Base-by-base conservation (phyloP, 2,888 invertebrate species). In the Pterostichus madidus region DNA sequence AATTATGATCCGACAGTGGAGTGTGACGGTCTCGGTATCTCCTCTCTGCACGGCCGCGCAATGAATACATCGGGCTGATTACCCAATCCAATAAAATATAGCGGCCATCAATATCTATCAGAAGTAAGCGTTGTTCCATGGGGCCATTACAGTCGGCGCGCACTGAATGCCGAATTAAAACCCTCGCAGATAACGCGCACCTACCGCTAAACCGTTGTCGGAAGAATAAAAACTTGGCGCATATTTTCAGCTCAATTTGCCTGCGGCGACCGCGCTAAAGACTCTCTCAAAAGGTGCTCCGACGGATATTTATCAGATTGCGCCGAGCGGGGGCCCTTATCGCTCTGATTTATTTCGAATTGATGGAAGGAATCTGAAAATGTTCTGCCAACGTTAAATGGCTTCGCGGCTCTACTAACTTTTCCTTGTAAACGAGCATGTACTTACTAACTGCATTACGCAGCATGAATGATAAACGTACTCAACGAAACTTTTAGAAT, bases 211-310 rank as follows among this genome's bases (percentile, higher is more conserved):
- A 11, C 53, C 75, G 31, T 32, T 64, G 31, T 13, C 53, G 75
- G 75, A 31, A 15, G 52, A 52, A 75, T 49, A 87, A 87, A 87
- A 86, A 86, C 84, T 84, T 86, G 85, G 6, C 87, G 88, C 89
- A 89, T 89, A 89, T 89, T 89, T 89, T 88, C 87, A 88, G 88
- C 88, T 87, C 88, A 89, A 89, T 89, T 89, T 89, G 88, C 89
- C 89, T 86, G 78, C 86, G 89, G 88, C 88, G 87, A 88, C 87
- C 88, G 86, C 86, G 87, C 87, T 88, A 89, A 89, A 88, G 89
- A 89, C 89, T 88, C 87, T 87, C 49, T 64, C 52, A 75, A 80
- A 87, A 88, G 88, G 88, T 88, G 88, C 88, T 88, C 68, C 44
- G 13, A 6, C 75, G 75, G 75, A 75, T 75, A 75, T 75, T 75